Base-by-base conservation (phyloP, 2,888 invertebrate genomes). In the Pachliopta kotzebuea region DNA sequence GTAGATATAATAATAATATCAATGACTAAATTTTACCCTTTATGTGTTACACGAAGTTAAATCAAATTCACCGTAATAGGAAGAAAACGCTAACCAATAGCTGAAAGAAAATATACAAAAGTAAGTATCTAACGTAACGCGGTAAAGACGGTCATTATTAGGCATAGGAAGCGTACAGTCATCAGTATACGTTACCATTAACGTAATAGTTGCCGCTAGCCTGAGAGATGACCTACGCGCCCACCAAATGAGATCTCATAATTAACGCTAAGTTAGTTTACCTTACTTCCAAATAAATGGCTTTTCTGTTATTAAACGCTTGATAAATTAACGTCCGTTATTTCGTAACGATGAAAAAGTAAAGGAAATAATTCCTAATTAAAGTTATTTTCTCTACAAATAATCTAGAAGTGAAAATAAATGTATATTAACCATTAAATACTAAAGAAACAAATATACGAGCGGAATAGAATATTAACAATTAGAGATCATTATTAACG, bases 181-280 rank as follows among this genome's bases (percentile, higher is more conserved):
- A 68, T 69, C 65, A 66, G 65, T 64, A 61, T 55, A 64, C 57
- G 65, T 58, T 24, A 60, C 64, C 68, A 68, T 72, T 70, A 71
- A 67, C 42, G 63, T 71, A 76, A 76, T 75, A 74, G 72, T 70
- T 68, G 66, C 70, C 62, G 69, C 69, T 69, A 70, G 67, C 76
- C 74, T 75, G 75, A 77, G 71, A 70, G 70, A 76, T 76, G 73
- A 71, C 74, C 74, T 63, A 66, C 70, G 67, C 70, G 68, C 68
- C 63, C 52, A 37, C 29, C 57, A 60, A 67, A 63, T 61, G 65
- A 62, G 66, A 70, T 65, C 66, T 55, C 63, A 60, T 68, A 67
- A 70, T 68, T 67, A 68, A 60, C 55, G 26, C 62, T 61, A 57
- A 65, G 61, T 65, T 60, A 61, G 65, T 65, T 63, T 63, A 66